Evolutionary conservation across 2,888 invertebrate genomes (phyloP).

Genomic region (Antitype chi): DNA sequence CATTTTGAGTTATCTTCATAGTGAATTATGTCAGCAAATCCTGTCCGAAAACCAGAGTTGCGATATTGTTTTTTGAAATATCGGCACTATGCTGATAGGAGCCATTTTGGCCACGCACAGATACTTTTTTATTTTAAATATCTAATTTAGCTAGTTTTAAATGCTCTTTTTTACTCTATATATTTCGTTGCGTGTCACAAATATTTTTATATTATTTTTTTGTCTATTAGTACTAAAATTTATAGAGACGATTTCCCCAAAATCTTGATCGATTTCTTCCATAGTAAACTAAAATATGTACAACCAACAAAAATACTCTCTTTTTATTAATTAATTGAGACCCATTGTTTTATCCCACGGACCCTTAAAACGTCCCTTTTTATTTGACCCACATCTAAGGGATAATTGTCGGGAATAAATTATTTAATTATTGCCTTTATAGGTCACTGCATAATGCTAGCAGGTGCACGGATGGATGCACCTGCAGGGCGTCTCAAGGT

Average conservation of each 20-base stretch:
- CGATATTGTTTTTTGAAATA: too few species aligned
- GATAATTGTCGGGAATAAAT: constrained; percentile 85
- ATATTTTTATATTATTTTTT: too few species aligned
- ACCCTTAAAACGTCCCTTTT: constrained; percentile 76
- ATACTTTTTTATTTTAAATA: too few species aligned
- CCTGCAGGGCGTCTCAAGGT: constrained; percentile 87
- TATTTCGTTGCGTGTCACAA: too few species aligned
- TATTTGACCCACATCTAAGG: constrained; percentile 89
- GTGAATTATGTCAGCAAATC: too few species aligned
- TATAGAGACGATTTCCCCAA: background rate
- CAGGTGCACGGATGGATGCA: constrained; percentile 85
- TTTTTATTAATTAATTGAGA: background rate
- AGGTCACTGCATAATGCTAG: constrained; percentile 87
- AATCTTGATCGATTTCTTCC: background rate
- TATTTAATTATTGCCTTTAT: constrained; percentile 89
- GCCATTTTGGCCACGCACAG: too few species aligned
- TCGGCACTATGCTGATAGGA: too few species aligned
- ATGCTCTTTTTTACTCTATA: too few species aligned
- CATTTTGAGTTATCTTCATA: too few species aligned
- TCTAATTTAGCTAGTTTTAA: too few species aligned
- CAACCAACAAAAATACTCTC: background rate
- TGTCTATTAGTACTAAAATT: background rate
- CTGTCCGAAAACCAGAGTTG: too few species aligned
- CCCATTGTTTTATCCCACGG: constrained; percentile 58
- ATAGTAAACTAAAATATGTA: background rate